Base-by-base conservation (phyloP, 2,797 vertebrate species). In the Valencia hispanica region DNA sequence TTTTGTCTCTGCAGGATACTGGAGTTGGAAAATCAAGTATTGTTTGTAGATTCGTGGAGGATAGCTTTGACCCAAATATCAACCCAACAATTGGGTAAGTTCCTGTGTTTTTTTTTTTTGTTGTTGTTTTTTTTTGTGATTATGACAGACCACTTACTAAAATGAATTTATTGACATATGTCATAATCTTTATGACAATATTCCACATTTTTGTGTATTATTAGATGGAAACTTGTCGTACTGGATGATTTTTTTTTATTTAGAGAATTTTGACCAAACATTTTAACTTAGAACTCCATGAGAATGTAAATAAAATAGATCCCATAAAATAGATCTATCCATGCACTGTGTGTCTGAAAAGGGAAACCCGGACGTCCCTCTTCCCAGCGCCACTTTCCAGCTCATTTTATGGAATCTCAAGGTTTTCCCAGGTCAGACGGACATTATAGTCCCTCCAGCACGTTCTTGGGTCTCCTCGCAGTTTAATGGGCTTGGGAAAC, bases 41-140 rank as follows among this genome's bases (percentile, higher is more conserved):
- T 1, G 97, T 97, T 55, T 97, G 96, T 95, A 95, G 98, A 86
- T 99, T 99, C 92, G 98, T 99, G 45, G 98, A 99, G 91, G 97
- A 99, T 84, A 99, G 97, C 85, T 99, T 99, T 90, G 98, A 99
- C 92, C 98, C 98, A 70, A 99, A 99, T 88, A 99, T 99, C 86
- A 99, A 98, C 94, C 98, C 98, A 82, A 99, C 98, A 39, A 99
- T 99, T 89, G 98, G 98, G 98, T 99, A 94, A 95, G 96, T 91
- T 71, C n/a, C 27, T 43, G 2, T 69, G 22, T 50, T 39, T 10
- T 51, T 15, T 43, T 36, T 15, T 75, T 75, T 47, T 68, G n/a
- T n/a, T n/a, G n/a, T 10, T 51, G 15, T 43, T 36, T 15, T 75
- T 75, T 47, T 68, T 68, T 32, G 32, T 22, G n/a, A 25, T 75